Conservation (phyloP, 2,797 vertebrate genomes). For the Gouania willdenowi region DNA sequence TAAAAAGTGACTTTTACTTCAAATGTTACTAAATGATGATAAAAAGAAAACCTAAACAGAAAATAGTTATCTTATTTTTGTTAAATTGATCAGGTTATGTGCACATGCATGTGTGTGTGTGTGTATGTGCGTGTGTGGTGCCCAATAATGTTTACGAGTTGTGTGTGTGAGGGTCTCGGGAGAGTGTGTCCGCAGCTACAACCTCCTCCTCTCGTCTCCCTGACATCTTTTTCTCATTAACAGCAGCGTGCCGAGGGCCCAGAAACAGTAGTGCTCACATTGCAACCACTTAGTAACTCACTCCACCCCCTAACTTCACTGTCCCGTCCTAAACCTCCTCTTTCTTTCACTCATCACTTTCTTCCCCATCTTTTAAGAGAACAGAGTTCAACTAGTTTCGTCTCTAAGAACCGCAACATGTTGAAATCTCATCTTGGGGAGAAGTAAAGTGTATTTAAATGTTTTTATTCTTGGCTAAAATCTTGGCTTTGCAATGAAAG, state of each 20-base stretch:
- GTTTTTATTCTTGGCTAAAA: not conserved
- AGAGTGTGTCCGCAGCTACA: no score
- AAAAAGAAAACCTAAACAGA: no score
- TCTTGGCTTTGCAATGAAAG: no score
- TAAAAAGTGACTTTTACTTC: no score
- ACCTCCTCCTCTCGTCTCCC: not conserved
- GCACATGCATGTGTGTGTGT: no score
- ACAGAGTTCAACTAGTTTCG: conserved; percentile 51
- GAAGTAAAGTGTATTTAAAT: no score
- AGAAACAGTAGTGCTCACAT: conserved; percentile 76
- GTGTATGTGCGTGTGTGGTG: not conserved
- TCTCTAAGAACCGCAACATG: conserved; percentile 53
- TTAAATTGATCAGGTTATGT: no score
- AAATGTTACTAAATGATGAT: no score
- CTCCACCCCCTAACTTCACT: conserved; percentile 24
- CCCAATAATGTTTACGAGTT: no score
- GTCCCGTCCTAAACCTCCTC: conserved; percentile 6
- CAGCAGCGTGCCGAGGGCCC: conserved; percentile 58
- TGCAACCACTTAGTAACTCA: conserved; percentile 42
- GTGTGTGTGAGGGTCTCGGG: not conserved
- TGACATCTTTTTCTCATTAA: conserved; percentile 81
- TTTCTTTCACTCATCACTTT: no score
- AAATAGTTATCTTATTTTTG: no score
- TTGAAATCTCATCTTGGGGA: conserved; percentile 62
- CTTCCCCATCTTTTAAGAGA: not conserved